Base-by-base conservation (phyloP, 64 coral and sea anemone species). In the Catalaphyllia jardinei region DNA sequence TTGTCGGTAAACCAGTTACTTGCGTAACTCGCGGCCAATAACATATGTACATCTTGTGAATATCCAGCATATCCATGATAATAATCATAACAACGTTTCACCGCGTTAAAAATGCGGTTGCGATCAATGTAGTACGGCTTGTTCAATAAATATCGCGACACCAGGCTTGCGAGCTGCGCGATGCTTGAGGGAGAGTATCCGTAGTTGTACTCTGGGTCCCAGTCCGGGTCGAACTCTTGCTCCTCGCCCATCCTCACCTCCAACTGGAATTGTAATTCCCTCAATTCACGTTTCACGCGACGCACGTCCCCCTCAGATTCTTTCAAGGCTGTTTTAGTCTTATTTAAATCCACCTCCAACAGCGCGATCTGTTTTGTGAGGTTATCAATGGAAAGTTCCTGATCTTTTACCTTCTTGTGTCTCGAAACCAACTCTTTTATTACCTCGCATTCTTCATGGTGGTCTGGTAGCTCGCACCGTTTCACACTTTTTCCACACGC, bases 1-100 rank as follows among this genome's bases (percentile, higher is more conserved):
- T 95, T 91, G 49, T 99, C 97, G 5, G 93, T 99, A 59, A 99
- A 99, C 97, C 97, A 99, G 78, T 99, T 99, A 24, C 94, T 93
- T 0, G 97, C 97, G 31, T 88, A 95, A 31, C 90, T 79, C 12
- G 97, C 92, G 8, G 97, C 97, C 2, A 99, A 73, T 19, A 99
- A 67, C 97, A 99, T 95, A 30, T 99, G 97, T 2, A 99, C 97
- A 74, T 99, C 97, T 86, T 99, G 97, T 14, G 91, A 93, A 35
- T 99, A 99, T 1, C 97, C 93, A 7, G 97, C 94, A 55, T 93
- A 99, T 15, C 93, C 90, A 72, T 95, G 93, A 24, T 99, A 99
- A 30, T 95, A 99, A 73, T 99, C 97, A 60, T 99, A 94, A 77
- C 97, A 93, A 13, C 97, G 97, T 64, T 99, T 99, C 13, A 93